Conservation (phyloP, 2,113 vertebrate species). For the Syrmaticus mikado region DNA sequence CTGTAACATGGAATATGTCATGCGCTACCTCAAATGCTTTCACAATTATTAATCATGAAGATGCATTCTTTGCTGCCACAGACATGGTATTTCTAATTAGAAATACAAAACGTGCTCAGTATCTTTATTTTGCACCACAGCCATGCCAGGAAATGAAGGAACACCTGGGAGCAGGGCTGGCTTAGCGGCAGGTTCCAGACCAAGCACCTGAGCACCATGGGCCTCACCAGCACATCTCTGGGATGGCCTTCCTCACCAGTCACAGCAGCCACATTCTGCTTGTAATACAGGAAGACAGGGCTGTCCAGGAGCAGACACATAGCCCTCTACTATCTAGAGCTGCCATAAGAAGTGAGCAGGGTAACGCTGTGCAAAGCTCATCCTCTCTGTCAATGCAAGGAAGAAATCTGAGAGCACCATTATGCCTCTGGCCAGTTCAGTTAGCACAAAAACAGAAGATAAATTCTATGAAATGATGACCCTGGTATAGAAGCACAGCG, state of each 20-base stretch:
- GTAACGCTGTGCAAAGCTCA: not conserved
- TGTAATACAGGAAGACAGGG: rapidly evolving
- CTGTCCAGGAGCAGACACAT: not conserved
- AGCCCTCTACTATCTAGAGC: not conserved
- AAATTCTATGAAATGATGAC: not conserved
- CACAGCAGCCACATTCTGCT: not conserved
- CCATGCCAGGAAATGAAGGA: not conserved
- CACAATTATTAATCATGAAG: slow-evolving; percentile 28
- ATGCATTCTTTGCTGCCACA: not conserved
- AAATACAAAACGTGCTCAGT: not conserved
- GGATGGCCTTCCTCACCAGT: not conserved
- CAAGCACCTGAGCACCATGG: not conserved
- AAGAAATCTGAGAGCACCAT: not conserved
- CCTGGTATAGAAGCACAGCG: not conserved
- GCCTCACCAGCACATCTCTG: not conserved
- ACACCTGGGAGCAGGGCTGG: not conserved
- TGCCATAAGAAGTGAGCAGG: not conserved
- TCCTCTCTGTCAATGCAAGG: not conserved
- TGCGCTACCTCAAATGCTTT: not conserved
- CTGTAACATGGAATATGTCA: slow-evolving; percentile 23
- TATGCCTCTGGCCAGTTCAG: not conserved
- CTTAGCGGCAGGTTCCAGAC: not conserved
- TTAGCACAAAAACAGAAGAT: not conserved
- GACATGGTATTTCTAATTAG: not conserved
- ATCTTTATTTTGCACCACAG: not conserved